Percentiles rank a stretch among this genome's conserved stretches.
Evolutionary conservation across 1,140 invertebrate genomes (phyloP).

Genomic region (Hypsibius dujardini): DNA sequence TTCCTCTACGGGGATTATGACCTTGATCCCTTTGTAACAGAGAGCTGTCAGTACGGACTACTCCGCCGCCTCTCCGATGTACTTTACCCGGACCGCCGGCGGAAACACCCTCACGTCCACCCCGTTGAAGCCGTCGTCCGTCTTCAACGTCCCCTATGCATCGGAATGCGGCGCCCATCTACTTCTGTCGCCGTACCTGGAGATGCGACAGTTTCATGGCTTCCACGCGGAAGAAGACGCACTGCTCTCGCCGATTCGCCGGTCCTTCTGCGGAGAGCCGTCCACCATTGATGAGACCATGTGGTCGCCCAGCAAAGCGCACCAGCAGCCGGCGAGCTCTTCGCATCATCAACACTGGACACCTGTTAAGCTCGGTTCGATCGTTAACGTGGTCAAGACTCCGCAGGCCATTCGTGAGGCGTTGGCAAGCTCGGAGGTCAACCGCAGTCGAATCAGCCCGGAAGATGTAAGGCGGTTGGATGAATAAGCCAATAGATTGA

Average conservation of each 20-base stretch:
- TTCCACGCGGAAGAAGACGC: background rate
- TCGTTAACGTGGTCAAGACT: slow-evolving; percentile 10
- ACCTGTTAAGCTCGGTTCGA: background rate
- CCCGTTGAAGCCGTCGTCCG: slow-evolving; percentile 5
- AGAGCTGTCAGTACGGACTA: background rate
- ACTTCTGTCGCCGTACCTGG: background rate
- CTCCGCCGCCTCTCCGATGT: background rate
- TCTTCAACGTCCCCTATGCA: background rate
- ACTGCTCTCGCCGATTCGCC: background rate
- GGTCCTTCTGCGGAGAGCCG: background rate
- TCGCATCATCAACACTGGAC: too few species aligned
- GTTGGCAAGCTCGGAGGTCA: background rate
- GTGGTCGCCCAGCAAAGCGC: background rate
- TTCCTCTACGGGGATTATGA: too few species aligned
- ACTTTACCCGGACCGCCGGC: background rate
- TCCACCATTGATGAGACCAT: background rate
- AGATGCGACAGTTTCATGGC: background rate
- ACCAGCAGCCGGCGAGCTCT: too few species aligned
- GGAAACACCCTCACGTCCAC: background rate
- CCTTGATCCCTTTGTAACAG: slow-evolving; percentile 3
- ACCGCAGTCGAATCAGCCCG: background rate
- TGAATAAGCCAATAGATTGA: too few species aligned
- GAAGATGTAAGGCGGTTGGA: background rate
- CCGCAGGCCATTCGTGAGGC: slow-evolving; percentile 10
- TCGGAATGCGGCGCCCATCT: background rate